Evolutionary conservation across 2,113 vertebrate species (phyloP).

Genomic region (Triplophysa tibetana): DNA sequence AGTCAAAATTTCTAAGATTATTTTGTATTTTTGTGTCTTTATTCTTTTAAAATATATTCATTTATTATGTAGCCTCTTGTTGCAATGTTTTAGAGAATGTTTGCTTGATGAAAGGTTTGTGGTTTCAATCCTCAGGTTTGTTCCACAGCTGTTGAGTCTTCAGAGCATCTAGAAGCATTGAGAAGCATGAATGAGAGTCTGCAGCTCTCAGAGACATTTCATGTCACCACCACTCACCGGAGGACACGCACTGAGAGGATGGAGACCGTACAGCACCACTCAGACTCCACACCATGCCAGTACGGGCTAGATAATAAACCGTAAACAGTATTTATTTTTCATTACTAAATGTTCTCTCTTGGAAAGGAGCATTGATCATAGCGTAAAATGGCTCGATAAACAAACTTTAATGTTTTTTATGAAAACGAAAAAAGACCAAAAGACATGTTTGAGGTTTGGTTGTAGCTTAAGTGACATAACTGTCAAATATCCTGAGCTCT

Average conservation of each 20-base stretch:
- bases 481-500: too few relatives aligned
- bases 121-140: slow-evolving; percentile 67
- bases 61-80: not conserved
- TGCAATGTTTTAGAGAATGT: not conserved
- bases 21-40: too few relatives aligned
- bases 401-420: too few relatives aligned
- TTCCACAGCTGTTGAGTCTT: slow-evolving; percentile 63
- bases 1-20: too few relatives aligned
- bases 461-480: too few relatives aligned
- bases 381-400: too few relatives aligned
- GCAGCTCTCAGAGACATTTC: slow-evolving; percentile 51
- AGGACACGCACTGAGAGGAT: slow-evolving; percentile 68
- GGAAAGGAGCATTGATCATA: too few relatives aligned
- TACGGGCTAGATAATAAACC: slow-evolving; percentile 48
- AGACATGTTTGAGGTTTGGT: too few relatives aligned
- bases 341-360: too few relatives aligned
- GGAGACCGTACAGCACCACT: slow-evolving; percentile 60
- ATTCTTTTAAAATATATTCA: not conserved
- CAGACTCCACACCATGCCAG: slow-evolving; percentile 46
- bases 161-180: slow-evolving; percentile 66
- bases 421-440: too few relatives aligned
- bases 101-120: not conserved
- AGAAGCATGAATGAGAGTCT: slow-evolving; percentile 68
- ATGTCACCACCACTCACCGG: slow-evolving; percentile 48
- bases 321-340: too few relatives aligned